Percentiles rank a stretch among this genome's conserved stretches.
phyloP scores from a whole-genome alignment of 2,113 vertebrate genomes.

The Protomyctophum bolini region DNA sequence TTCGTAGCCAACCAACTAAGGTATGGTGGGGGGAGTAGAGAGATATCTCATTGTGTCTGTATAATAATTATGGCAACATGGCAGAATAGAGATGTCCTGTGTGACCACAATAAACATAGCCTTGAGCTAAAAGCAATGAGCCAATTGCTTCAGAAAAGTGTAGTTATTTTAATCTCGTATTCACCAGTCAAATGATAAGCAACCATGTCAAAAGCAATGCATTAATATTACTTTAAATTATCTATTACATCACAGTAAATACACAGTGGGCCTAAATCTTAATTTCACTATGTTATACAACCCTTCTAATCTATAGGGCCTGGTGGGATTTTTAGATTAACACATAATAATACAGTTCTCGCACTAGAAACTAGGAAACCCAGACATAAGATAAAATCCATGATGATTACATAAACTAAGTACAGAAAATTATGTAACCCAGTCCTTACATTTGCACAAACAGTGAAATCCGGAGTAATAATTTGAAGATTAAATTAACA shows the following conservation, averaged over 20 bases:
- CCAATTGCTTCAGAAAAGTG: not conserved
- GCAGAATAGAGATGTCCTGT: conserved; percentile 1
- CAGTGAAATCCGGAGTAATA: too few relatives aligned
- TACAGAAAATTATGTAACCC: not conserved
- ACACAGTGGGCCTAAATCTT: conserved; percentile 3
- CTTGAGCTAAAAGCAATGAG: not conserved
- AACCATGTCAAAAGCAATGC: conserved; percentile 32
- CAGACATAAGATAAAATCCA: conserved; percentile 26
- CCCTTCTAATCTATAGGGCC: conserved; percentile 57
- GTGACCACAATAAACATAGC: not conserved
- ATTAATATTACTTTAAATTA: conserved; percentile 13
- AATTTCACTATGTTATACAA: conserved; percentile 57
- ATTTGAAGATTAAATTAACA: too few relatives aligned
- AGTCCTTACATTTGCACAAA: not conserved
- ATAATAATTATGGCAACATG: not conserved
- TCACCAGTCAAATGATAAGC: conserved; percentile 14
- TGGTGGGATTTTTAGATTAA: conserved; percentile 60
- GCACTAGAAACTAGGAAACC: conserved; percentile 62
- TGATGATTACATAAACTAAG: not conserved
- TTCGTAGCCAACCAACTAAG: conserved; percentile 1
- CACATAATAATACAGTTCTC: conserved; percentile 61
- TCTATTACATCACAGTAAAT: conserved; percentile 44
- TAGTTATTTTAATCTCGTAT: not conserved
- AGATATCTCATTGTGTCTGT: not conserved
- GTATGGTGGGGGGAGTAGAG: conserved; percentile 4